Evolutionary conservation across 2,113 vertebrate species (phyloP).

Genomic region (Calidris pugnax): DNA sequence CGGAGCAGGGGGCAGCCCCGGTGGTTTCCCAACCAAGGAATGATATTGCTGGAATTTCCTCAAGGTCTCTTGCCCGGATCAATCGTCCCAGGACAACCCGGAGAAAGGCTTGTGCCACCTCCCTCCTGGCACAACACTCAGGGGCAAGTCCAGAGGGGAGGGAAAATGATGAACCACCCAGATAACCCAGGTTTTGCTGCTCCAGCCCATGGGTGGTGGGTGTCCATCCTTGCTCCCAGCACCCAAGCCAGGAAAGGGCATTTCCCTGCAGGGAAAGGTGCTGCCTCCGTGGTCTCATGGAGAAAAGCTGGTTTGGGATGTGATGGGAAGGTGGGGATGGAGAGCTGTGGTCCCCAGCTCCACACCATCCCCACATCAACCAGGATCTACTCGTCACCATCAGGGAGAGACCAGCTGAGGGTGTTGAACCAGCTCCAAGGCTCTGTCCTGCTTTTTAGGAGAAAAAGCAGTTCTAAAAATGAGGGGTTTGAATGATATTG

Average conservation of each 20-base stretch:
- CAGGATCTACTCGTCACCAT: not conserved
- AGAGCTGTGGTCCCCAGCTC: not conserved
- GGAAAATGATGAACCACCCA: not conserved
- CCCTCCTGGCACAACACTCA: fast-evolving
- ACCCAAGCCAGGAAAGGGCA: too few species aligned
- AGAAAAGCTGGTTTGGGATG: too few species aligned
- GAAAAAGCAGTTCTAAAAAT: not conserved
- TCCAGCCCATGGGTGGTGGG: too few species aligned
- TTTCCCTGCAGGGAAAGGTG: too few species aligned
- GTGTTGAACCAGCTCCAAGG: not conserved
- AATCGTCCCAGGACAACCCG: not conserved
- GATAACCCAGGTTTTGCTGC: not conserved
- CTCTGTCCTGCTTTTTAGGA: not conserved
- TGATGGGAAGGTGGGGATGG: too few species aligned
- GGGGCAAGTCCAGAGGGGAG: not conserved
- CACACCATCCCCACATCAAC: not conserved
- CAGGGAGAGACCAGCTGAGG: not conserved
- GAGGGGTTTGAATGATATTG: too few species aligned
- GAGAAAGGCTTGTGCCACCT: not conserved
- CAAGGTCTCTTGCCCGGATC: not conserved
- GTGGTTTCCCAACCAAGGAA: not conserved
- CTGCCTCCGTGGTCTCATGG: too few species aligned
- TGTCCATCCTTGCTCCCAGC: too few species aligned
- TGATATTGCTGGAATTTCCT: not conserved
- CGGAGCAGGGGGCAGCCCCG: not conserved